phyloP scores from a whole-genome alignment of 2,113 vertebrate genomes.

The Gobio gobio region DNA sequence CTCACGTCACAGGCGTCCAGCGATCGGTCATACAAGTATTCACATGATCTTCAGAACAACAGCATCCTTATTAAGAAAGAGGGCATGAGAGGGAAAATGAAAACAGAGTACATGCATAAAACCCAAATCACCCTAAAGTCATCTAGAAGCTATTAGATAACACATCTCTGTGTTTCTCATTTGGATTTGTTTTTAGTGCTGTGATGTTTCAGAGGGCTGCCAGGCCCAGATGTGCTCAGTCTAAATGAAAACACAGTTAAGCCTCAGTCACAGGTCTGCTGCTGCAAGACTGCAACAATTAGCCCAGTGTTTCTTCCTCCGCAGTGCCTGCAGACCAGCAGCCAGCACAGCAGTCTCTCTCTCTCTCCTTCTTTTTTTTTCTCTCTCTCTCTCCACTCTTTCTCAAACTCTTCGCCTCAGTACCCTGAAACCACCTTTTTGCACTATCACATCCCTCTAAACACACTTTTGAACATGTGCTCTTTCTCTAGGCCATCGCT shows the following conservation, averaged over 20 bases:
- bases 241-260: conserved; percentile 64
- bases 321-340: conserved; percentile 30
- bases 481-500: background rate
- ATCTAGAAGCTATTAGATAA: conserved; percentile 69
- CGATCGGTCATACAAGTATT: conserved; percentile 71
- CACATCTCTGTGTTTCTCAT: conserved; percentile 66
- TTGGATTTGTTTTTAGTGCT: conserved; percentile 54
- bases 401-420: background rate
- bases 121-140: conserved; percentile 40
- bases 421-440: conserved; percentile 4
- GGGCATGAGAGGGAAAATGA: conserved; percentile 43
- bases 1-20: background rate
- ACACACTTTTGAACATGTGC: conserved; percentile 18
- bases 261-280: conserved; percentile 45
- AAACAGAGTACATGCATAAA: conserved; percentile 29
- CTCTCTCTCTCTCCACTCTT: conserved; percentile 12
- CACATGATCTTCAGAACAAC: conserved; percentile 74
- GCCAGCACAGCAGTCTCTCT: conserved; percentile 21
- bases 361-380: background rate
- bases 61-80: conserved; percentile 49
- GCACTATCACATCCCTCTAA: background rate
- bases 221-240: conserved; percentile 55
- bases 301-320: conserved; percentile 41
- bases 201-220: background rate
- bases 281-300: conserved; percentile 45